Evolutionary conservation across 2,113 vertebrate genomes (phyloP), one percentile per base, ranked within the genome.

Genomic region (Indri indri): DNA sequence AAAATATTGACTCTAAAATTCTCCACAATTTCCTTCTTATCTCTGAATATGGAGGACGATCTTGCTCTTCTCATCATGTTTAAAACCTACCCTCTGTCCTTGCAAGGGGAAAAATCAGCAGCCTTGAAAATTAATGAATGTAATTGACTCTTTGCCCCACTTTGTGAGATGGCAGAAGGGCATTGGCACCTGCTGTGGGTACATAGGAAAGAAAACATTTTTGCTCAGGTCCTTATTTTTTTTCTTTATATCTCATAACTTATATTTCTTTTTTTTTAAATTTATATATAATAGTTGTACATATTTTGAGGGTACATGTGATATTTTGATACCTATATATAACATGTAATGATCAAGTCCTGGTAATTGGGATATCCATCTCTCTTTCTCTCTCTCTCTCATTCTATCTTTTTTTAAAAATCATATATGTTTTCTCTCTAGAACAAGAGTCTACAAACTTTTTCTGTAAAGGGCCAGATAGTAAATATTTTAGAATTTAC

Each of bases 401-500:
- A 66, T 66, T 32, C 63, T 66, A 12, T 59, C 1, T 45, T 88
- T 37, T 59, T 37, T 30, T 40, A 30, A 45, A 6, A 42, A 13
- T 18, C 3, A 11, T 73, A 0, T 66, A 4, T 47, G 6, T 59
- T 80, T 96, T 73, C 16, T 82, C 16, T 22, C 12, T 34, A 86
- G 73, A 89, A 93, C 32, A 83, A 84, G 20, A 3, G 14, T 71
- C 57, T 84, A n/a, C 30, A 68, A 45, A 10, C 13, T 73, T 79
- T 70, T 30, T 94, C 57, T 87, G 5, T 42, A 52, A 86, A 59
- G 14, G 17, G 23, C 2, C 20, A 57, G 34, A 32, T 50, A 93
- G 71, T 59, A 90, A 95, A 32, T 73, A 93, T 76, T 90, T 80
- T 71, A 95, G 70, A 40, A 59, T 70, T 92, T 54, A 25, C 37